Evolutionary conservation across 2,797 vertebrate genomes (phyloP).

Genomic region (Gymnocypris eckloni): DNA sequence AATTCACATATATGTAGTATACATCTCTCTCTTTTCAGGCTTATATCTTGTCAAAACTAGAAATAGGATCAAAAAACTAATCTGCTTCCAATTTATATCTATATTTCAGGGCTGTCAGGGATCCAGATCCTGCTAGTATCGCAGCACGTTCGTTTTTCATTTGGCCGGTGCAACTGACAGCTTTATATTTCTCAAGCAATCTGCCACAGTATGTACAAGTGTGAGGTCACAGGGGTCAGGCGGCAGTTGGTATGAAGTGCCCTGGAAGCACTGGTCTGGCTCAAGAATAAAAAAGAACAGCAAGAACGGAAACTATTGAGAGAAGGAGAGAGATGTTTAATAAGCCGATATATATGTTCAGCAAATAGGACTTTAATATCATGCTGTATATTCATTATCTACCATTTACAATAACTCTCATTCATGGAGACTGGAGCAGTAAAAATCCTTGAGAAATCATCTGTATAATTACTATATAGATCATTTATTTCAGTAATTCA

Average conservation of each 20-base stretch:
- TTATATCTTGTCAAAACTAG: slow-evolving; percentile 93
- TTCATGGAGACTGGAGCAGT: background rate
- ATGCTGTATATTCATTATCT: slow-evolving; percentile 12
- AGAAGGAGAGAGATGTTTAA: slow-evolving; percentile 9
- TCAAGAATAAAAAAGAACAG: slow-evolving; percentile 27
- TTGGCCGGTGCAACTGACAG: slow-evolving; percentile 96
- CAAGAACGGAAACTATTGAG: background rate
- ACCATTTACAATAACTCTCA: slow-evolving; percentile 15
- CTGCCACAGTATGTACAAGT: slow-evolving; percentile 92
- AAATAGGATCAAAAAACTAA: slow-evolving; percentile 97
- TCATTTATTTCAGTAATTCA: no score
- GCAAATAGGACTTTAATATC: slow-evolving; percentile 17
- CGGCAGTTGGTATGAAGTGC: slow-evolving; percentile 79
- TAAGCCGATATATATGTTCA: background rate
- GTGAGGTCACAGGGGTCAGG: slow-evolving; percentile 91
- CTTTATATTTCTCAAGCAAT: slow-evolving; percentile 99
- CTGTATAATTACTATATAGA: background rate
- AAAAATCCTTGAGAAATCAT: slow-evolving; percentile 29
- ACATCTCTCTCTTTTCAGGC: slow-evolving; percentile 65
- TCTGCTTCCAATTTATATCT: slow-evolving; percentile 98
- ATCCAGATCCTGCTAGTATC: slow-evolving; percentile 83
- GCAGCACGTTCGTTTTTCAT: slow-evolving; percentile 95
- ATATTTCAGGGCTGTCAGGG: slow-evolving; percentile 96
- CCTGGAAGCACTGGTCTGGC: slow-evolving; percentile 85
- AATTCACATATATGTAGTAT: slow-evolving; percentile 50